Evolutionary conservation across 2,888 invertebrate species (phyloP), one percentile per base, ranked within the genome.

Genomic region (Orthosia gothica): DNA sequence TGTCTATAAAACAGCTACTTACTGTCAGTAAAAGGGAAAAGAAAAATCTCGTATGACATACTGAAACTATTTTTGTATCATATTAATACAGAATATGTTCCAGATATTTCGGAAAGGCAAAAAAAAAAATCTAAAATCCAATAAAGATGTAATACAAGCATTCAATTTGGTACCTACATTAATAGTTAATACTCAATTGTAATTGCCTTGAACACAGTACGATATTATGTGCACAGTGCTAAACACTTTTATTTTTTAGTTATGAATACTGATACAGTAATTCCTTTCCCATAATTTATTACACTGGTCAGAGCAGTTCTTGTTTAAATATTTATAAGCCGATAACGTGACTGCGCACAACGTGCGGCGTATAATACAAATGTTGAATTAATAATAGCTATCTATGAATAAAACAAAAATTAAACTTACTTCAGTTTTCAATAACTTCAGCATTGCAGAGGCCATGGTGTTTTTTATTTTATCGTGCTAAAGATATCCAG

Each of bases 391-490:
- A 69, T 64, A 71, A 67, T 75, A 64, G 47, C n/a, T 66, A 13
- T 40, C 3, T 20, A 63, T 55, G 67, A 71, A 70, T 59, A 75
- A 69, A 68, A 70, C 47, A 69, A 64, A 74, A 64, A 71, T 50
- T 47, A 20, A 52, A 95, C 96, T 95, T 94, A 96, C 96, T 94
- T 96, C 95, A 64, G 93, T 91, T 92, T 94, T 95, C 47, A 96
- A 80, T 85, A 96, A 89, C 88, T 96, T 96, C 86, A 96, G 87
- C 94, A 96, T 95, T 85, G 93, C 85, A 63, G 94, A 93, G 78
- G 96, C 95, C 95, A 96, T 95, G 66, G 81, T 58, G 68, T 62
- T 69, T 63, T 50, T 23, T 50, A 57, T 54, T 54, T 3, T 62
- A 66, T 69, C 47, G 80, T 75, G 83, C 69, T 76, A 75, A 75